Conservation (phyloP, 2,797 vertebrate genomes). For the Coracias cyanogaster region DNA sequence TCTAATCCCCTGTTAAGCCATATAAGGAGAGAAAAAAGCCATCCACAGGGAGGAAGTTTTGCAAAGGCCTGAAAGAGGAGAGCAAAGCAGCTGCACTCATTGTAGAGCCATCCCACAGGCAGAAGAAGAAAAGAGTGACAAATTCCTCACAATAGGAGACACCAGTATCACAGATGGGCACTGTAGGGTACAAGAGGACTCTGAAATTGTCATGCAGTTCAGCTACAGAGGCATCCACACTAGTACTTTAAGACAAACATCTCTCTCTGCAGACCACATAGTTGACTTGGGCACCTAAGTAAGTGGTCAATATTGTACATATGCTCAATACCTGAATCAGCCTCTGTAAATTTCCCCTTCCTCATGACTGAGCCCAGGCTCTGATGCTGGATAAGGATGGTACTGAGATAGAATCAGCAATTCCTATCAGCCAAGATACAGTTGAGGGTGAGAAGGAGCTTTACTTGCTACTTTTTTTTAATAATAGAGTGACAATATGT, state of each 20-base stretch:
- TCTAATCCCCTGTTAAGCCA: not conserved
- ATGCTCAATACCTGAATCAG: not conserved
- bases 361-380: not conserved
- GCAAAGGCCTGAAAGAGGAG: not conserved
- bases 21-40: not conserved
- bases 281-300: not conserved
- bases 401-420: not conserved
- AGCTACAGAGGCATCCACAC: not conserved
- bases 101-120: fast-evolving
- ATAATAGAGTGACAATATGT: not conserved
- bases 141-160: not conserved
- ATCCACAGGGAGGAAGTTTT: not conserved
- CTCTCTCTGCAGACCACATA: not conserved
- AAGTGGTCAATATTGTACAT: fast-evolving
- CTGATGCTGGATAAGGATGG: not conserved
- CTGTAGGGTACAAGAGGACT: not conserved
- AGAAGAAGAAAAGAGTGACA: not conserved
- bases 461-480: not conserved
- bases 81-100: not conserved
- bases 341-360: not conserved
- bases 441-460: not conserved
- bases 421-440: not conserved
- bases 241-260: not conserved
- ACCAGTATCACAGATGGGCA: not conserved
- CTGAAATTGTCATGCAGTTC: not conserved